Percentiles rank a stretch among this genome's conserved stretches.
phyloP scores from a whole-genome alignment of 2,888 invertebrate genomes.

The Euproctis similis region DNA sequence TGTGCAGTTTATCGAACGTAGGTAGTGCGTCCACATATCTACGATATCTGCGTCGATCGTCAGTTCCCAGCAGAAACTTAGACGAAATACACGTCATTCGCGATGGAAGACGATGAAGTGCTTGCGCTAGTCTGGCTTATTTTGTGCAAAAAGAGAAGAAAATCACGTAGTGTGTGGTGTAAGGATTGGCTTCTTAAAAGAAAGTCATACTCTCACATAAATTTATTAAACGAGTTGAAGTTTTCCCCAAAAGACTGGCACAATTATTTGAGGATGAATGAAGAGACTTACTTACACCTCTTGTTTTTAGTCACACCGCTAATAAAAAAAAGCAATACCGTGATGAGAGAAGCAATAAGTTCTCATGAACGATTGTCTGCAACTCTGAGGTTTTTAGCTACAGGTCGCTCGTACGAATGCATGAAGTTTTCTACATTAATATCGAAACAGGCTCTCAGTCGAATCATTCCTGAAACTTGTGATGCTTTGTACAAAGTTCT shows the following conservation, averaged over 20 bases:
- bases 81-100: background rate
- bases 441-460: too few species aligned
- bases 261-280: background rate
- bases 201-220: conserved; percentile 9
- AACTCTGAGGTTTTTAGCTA: background rate
- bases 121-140: background rate
- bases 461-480: too few species aligned
- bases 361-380: background rate
- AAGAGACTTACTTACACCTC: background rate
- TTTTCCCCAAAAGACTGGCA: conserved; percentile 14
- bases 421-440: too few species aligned
- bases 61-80: background rate
- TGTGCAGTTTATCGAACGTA: too few species aligned
- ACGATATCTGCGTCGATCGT: background rate
- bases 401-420: background rate
- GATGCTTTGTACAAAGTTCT: too few species aligned
- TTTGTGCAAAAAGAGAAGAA: background rate
- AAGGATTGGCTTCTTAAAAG: conserved; percentile 17
- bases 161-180: conserved; percentile 7
- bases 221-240: conserved; percentile 16
- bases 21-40: background rate
- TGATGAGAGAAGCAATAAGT: conserved; percentile 1
- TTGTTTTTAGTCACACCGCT: background rate
- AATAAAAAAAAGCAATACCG: background rate
- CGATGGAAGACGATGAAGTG: background rate